Percentiles rank a stretch among this genome's conserved stretches.
Evolutionary conservation across 1,140 invertebrate species (phyloP).

Genomic region (Acromyrmex charruanus): DNA sequence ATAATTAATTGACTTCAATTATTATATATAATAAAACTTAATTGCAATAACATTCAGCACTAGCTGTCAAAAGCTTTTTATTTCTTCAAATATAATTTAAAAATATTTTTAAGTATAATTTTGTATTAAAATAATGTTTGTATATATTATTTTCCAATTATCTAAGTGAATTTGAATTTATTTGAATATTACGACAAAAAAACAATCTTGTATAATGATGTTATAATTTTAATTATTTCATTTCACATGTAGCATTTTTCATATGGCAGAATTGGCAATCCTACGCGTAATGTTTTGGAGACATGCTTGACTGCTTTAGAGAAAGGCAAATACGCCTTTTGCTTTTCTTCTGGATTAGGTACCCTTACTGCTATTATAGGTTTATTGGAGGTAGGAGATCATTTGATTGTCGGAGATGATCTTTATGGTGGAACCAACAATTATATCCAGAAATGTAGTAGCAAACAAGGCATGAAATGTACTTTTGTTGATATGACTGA

Average conservation of each 20-base stretch:
- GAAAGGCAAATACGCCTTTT: conserved; percentile 94
- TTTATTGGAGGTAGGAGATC: conserved; percentile 94
- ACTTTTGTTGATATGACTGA: conserved; percentile 95
- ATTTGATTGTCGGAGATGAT: conserved; percentile 97
- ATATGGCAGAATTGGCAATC: conserved; percentile 98
- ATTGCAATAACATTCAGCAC: too few relatives aligned
- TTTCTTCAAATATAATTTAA: not conserved
- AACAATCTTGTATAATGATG: not conserved
- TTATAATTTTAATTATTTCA: not conserved
- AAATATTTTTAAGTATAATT: not conserved
- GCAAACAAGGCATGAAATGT: conserved; percentile 89
- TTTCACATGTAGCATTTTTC: conserved; percentile 91
- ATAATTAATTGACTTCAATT: too few relatives aligned
- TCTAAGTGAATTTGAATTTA: not conserved
- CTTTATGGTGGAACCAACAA: conserved; percentile 97
- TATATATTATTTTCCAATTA: too few relatives aligned
- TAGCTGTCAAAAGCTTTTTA: not conserved
- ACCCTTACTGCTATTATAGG: conserved; percentile 92
- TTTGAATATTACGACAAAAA: not conserved
- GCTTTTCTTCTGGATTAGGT: conserved; percentile 96
- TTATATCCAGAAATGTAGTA: conserved; percentile 88
- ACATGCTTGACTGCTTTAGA: conserved; percentile 96
- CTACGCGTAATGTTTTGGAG: conserved; percentile 96
- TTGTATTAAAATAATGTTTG: not conserved
- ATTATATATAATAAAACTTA: too few relatives aligned